These are phyloP conservation scores for Gobiocypris rarus DNA, from an alignment of 2,113 vertebrate genomes.

Conservation along the genomic window DNA sequence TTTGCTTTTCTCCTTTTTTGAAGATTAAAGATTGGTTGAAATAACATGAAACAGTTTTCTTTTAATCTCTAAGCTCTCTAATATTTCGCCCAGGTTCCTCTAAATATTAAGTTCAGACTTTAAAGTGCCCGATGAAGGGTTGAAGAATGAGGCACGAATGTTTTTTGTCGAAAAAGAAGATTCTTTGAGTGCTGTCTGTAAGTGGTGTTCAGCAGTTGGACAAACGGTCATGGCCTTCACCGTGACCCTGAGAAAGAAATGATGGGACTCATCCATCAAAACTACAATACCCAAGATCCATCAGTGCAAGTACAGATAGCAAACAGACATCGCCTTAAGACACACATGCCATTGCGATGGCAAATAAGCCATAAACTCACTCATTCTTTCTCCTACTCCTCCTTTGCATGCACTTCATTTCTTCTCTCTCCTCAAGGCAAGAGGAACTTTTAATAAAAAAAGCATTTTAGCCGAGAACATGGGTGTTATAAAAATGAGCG, in stretches of 20 bases:
- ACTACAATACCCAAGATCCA: slow-evolving; percentile 74
- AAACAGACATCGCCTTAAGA: slow-evolving; percentile 17
- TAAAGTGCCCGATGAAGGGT: neutral
- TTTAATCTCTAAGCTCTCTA: slow-evolving; percentile 62
- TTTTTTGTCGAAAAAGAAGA: neutral
- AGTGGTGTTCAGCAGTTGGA: neutral
- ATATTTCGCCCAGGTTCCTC: slow-evolving; percentile 51
- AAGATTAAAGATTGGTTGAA: slow-evolving; percentile 53
- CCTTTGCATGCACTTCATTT: slow-evolving; percentile 69
- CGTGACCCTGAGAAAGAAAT: slow-evolving; percentile 43
- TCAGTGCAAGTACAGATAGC: slow-evolving; percentile 62
- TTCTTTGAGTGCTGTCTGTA: neutral
- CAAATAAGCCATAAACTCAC: slow-evolving; percentile 57
- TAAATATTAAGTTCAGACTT: neutral
- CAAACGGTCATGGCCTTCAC: slow-evolving; percentile 42
- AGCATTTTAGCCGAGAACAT: slow-evolving; percentile 62
- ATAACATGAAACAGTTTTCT: slow-evolving; percentile 61
- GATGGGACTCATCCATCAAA: slow-evolving; percentile 70
- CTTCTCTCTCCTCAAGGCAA: slow-evolving; percentile 59
- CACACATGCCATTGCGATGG: slow-evolving; percentile 60
- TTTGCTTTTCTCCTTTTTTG: slow-evolving; percentile 36
- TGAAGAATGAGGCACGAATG: neutral
- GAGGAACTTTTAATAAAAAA: slow-evolving; percentile 67
- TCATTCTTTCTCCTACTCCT: slow-evolving; percentile 61
- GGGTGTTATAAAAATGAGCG: slow-evolving; percentile 62